A percentile compares a stretch with the other conserved stretches of the same genome.
Evolutionary conservation across 2,888 invertebrate species (phyloP).

Genomic region (Meloe dianella): DNA sequence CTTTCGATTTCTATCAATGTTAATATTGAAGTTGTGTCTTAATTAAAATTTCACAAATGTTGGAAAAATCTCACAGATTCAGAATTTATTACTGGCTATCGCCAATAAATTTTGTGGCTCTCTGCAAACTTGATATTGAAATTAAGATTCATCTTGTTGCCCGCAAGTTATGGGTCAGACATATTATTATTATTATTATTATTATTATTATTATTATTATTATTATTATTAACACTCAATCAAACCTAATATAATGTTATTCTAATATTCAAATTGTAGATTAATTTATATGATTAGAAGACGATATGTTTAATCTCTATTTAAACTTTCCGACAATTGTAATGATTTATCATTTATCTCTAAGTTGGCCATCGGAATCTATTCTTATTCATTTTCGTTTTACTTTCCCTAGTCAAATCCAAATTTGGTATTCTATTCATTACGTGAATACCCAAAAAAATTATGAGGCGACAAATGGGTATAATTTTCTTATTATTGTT

Average conservation of each 20-base stretch:
- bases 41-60: not conserved
- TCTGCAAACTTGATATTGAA: not conserved
- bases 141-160: conserved; percentile 10
- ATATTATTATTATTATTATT: no score
- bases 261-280: not conserved
- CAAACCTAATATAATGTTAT: not conserved
- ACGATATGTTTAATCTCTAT: not conserved
- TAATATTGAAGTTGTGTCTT: not conserved
- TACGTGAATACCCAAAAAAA: not conserved
- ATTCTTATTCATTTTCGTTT: not conserved
- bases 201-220: no score
- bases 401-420: not conserved
- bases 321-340: not conserved
- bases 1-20: not conserved
- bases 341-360: not conserved
- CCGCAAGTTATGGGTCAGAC: conserved; percentile 3
- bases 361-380: not conserved
- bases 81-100: not conserved
- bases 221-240: not conserved
- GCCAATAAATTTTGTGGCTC: not conserved
- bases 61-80: not conserved
- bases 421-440: not conserved
- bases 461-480: not conserved
- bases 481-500: not conserved
- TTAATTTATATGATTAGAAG: not conserved